Evolutionary conservation across 2,888 invertebrate species (phyloP), one percentile per base, ranked within the genome.

Genomic region (Scelioninae gen. 2): DNA sequence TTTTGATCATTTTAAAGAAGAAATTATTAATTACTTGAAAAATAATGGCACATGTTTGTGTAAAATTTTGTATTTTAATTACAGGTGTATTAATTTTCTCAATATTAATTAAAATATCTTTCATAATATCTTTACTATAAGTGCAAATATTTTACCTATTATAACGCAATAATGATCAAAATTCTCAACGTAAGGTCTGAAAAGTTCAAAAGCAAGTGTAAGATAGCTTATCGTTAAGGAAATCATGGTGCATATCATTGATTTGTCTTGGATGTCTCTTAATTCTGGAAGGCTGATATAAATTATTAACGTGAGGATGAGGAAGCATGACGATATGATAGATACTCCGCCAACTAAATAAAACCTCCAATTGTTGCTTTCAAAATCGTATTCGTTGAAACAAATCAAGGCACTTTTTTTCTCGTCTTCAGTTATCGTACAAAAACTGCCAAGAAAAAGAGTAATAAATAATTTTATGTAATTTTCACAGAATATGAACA

Each of bases 231-330:
- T 77, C 0, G 89, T 87, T 84, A 92, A 88, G 72, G 90, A 90
- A 19, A 88, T 82, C 74, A 91, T 88, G 80, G 89, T 88, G 73
- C 89, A 88, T 86, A 92, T 88, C 81, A 91, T 90, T 77, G 91
- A 90, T 77, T 90, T 87, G 33, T 92, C 92, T 87, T 92, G 90
- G 11, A 91, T 86, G 69, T 90, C 90, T 55, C 92, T 87, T 79
- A 92, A 83, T 80, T 90, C 89, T 4, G 91, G 91, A 18, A 92
- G 82, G 48, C 88, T 86, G 43, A 87, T 81, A 82, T 92, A 93
- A 2, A 92, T 89, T 0, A 87, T 81, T 25, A 91, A 85, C 0
- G 92, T 92, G 7, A 88, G 80, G 6, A 89, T 77, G 0, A 92
- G 86, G 78, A 92, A 92, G 16, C 89, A 78, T 0, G 90, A 88